A percentile compares a stretch with the other conserved stretches of the same genome.
Evolutionary conservation across 2,888 invertebrate species (phyloP).

Genomic region (Corbicula japonica): DNA sequence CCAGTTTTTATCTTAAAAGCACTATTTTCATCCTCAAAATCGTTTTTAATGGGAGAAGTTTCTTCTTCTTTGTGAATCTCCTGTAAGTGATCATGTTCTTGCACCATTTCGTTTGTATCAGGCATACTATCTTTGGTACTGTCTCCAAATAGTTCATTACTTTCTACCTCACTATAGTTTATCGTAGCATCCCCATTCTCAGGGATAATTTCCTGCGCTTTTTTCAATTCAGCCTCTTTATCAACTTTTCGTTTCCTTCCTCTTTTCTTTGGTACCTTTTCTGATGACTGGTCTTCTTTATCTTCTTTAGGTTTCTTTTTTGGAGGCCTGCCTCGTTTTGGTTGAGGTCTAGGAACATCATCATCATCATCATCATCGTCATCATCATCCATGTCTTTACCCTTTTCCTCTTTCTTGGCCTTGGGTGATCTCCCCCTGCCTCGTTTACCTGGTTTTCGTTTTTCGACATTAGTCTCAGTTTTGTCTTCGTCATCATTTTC

Average conservation of each 20-base stretch:
- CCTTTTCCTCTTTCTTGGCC: slow-evolving; percentile 52
- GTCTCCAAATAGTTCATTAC: slow-evolving; percentile 68
- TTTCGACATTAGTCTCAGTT: slow-evolving; percentile 39
- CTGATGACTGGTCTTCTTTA: slow-evolving; percentile 31
- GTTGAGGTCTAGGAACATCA: slow-evolving; percentile 25
- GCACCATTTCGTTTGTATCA: slow-evolving; percentile 56
- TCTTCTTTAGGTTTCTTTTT: slow-evolving; percentile 51
- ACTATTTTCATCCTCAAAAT: slow-evolving; percentile 67
- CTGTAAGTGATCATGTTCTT: slow-evolving; percentile 24
- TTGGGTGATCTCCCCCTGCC: slow-evolving; percentile 67
- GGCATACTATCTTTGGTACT: slow-evolving; percentile 69
- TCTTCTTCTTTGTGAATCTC: slow-evolving; percentile 15
- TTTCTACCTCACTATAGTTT: slow-evolving; percentile 71
- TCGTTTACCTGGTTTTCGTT: slow-evolving; percentile 32
- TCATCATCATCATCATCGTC: slow-evolving; percentile 61
- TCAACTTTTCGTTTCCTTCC: slow-evolving; percentile 58
- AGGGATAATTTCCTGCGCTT: slow-evolving; percentile 46
- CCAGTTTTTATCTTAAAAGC: slow-evolving; percentile 48
- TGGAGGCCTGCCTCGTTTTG: slow-evolving; percentile 54
- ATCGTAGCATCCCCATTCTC: slow-evolving; percentile 68
- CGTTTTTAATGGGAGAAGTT: slow-evolving; percentile 34
- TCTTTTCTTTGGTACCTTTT: slow-evolving; percentile 61
- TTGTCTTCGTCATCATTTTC: slow-evolving; percentile 1
- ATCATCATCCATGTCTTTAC: slow-evolving; percentile 49
- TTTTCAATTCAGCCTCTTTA: slow-evolving; percentile 48